A percentile compares a stretch with the other conserved stretches of the same genome.
Conservation (phyloP, 2,888 invertebrate species). For the Dusona sp. region DNA sequence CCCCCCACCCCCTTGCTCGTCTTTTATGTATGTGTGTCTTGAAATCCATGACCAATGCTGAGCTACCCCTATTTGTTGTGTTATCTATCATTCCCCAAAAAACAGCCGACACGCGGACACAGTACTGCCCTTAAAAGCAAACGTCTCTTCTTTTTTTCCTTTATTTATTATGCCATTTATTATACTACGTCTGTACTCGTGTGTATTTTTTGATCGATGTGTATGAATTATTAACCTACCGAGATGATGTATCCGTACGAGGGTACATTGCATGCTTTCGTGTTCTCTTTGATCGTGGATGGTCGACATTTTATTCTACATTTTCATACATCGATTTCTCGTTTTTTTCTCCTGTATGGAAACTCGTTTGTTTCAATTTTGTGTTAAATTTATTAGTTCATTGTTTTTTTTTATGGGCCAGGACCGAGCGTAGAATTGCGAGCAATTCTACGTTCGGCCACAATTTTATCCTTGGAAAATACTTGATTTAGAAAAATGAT, state of each 20-base stretch:
- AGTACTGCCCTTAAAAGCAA: constrained; percentile 20
- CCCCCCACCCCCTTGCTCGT: constrained; percentile 9
- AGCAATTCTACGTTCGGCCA: neutral
- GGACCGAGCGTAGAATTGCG: neutral
- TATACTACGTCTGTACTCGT: neutral
- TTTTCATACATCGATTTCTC: neutral
- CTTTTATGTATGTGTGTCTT: constrained; percentile 9
- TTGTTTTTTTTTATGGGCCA: neutral
- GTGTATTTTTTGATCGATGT: constrained; percentile 23
- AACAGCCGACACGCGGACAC: neutral
- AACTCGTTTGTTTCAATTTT: neutral
- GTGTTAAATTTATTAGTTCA: neutral
- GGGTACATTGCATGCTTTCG: constrained; percentile 2
- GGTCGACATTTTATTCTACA: neutral
- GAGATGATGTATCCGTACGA: constrained; percentile 16
- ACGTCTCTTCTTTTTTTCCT: constrained; percentile 2
- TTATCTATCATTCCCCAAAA: constrained; percentile 29
- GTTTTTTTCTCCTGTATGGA: neutral
- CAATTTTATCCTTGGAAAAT: neutral
- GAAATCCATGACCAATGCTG: constrained; percentile 10
- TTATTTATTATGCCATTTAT: constrained; percentile 28
- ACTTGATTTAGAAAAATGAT: neutral
- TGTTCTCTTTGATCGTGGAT: neutral
- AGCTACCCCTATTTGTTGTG: constrained; percentile 17
- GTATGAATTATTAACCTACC: constrained; percentile 2